phyloP scores from a whole-genome alignment of 2,888 invertebrate genomes.

The Malachius bipustulatus region DNA sequence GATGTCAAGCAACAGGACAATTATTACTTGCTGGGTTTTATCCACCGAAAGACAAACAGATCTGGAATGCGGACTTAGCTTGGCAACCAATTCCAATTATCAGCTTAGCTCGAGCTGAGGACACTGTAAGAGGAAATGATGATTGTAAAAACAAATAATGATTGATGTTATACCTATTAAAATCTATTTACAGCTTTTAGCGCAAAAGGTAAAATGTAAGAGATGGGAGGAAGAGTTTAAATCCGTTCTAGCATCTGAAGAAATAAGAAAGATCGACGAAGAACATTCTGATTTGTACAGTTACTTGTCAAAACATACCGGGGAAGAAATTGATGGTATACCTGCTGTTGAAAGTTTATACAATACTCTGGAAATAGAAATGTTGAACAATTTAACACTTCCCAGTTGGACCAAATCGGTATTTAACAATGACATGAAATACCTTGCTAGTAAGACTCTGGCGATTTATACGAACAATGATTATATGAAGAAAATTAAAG shows the following conservation, averaged over 20 bases:
- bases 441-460: background rate
- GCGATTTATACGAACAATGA: background rate
- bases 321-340: background rate
- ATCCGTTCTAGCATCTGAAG: background rate
- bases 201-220: background rate
- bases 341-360: background rate
- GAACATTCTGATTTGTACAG: background rate
- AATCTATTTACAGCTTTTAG: background rate
- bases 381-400: background rate
- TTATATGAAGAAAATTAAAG: background rate
- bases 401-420: background rate
- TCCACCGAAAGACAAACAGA: background rate
- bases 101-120: background rate
- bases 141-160: background rate
- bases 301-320: background rate
- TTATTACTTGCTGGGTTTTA: background rate
- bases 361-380: constrained; percentile 1
- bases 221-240: background rate
- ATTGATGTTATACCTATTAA: background rate
- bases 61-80: background rate
- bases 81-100: background rate
- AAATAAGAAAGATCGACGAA: background rate
- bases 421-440: background rate
- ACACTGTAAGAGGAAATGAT: background rate
- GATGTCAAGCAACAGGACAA: background rate